Conservation (phyloP, 1,140 invertebrate species). For the Panonychus citri region DNA sequence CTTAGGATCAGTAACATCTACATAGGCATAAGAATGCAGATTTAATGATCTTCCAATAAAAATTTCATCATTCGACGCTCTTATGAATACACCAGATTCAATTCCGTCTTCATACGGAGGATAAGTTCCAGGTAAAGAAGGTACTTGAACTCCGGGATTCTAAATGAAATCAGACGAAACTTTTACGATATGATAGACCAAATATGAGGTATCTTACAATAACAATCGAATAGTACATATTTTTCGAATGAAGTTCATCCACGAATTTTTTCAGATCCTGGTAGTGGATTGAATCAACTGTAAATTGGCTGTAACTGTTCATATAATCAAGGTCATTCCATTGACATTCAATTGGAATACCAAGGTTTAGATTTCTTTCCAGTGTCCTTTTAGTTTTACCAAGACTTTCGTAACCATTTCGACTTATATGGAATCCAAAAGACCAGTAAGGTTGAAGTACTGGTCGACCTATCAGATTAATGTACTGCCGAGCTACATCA, state of each 20-base stretch:
- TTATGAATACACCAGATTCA: slow-evolving; percentile 14
- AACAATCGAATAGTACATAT: background rate
- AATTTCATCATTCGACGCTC: background rate
- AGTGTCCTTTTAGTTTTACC: slow-evolving; percentile 32
- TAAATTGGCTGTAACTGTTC: background rate
- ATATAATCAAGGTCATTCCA: background rate
- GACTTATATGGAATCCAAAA: slow-evolving; percentile 28
- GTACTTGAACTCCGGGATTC: too few species aligned
- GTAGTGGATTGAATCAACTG: background rate
- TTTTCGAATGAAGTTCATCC: background rate
- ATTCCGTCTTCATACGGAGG: slow-evolving; percentile 19
- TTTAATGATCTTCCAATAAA: slow-evolving; percentile 14
- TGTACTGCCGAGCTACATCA: slow-evolving; percentile 28
- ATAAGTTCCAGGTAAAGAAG: slow-evolving; percentile 17
- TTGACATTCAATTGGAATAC: slow-evolving; percentile 25
- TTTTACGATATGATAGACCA: too few species aligned
- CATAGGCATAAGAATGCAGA: slow-evolving; percentile 32
- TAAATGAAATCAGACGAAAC: background rate
- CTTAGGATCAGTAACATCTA: slow-evolving; percentile 60
- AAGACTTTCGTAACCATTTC: slow-evolving; percentile 42
- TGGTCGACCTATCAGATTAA: slow-evolving; percentile 18
- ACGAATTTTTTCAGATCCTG: background rate
- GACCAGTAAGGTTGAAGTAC: slow-evolving; percentile 27
- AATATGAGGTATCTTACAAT: background rate
- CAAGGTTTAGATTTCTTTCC: slow-evolving; percentile 18